Conservation (phyloP, 2,113 vertebrate genomes). For the Protomyctophum bolini region DNA sequence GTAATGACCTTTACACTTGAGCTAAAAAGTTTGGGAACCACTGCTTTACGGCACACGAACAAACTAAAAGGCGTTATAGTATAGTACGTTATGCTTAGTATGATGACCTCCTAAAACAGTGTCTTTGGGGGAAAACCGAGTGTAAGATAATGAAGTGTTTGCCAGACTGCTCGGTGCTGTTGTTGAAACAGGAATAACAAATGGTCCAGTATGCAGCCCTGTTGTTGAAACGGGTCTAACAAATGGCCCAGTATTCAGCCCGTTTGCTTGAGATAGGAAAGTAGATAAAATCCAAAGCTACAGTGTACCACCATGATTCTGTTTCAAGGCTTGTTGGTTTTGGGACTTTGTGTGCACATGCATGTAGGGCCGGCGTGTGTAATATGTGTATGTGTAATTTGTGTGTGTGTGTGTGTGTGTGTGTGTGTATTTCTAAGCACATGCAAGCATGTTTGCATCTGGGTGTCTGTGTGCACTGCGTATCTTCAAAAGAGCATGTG, state of each 20-base stretch:
- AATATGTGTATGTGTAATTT: background rate
- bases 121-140: too few species aligned
- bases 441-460: background rate
- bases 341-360: slow-evolving; percentile 16
- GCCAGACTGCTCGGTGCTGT: too few species aligned
- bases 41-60: too few species aligned
- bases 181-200: too few species aligned
- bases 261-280: slow-evolving; percentile 27
- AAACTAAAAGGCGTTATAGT: too few species aligned
- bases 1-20: too few species aligned
- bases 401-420: background rate
- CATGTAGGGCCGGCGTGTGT: background rate
- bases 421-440: background rate
- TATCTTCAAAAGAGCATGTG: too few species aligned
- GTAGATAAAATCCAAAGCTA: slow-evolving; percentile 47
- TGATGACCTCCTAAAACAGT: too few species aligned
- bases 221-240: slow-evolving; percentile 10
- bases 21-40: too few species aligned
- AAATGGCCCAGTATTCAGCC: slow-evolving; percentile 16
- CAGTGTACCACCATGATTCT: slow-evolving; percentile 43
- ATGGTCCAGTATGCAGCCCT: slow-evolving; percentile 9
- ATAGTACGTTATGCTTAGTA: too few species aligned
- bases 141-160: too few species aligned
- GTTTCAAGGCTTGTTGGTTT: slow-evolving; percentile 60
- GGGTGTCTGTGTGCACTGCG: background rate